Evolutionary conservation across 1,140 invertebrate genomes (phyloP).

Genomic region (Drosophila repletoides): DNA sequence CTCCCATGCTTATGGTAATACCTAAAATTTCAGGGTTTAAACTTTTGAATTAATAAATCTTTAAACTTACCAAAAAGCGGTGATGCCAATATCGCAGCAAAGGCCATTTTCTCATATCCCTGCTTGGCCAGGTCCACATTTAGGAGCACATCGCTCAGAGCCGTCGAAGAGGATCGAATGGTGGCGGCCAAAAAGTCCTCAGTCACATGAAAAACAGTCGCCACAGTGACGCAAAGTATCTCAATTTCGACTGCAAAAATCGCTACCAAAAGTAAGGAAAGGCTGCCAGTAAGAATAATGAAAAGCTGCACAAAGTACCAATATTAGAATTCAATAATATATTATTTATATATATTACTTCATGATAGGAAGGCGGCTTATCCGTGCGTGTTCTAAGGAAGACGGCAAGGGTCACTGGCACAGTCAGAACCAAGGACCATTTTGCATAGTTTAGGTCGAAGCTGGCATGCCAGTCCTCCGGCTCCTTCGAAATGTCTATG

Average conservation of each 20-base stretch:
- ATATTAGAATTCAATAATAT: too few relatives aligned
- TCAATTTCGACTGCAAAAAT: constrained; percentile 44
- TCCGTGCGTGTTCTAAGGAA: constrained; percentile 47
- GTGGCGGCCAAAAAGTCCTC: constrained; percentile 43
- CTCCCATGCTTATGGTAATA: constrained; percentile 32
- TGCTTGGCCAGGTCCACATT: constrained; percentile 39
- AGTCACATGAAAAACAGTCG: constrained; percentile 27
- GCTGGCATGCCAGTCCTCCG: constrained; percentile 2
- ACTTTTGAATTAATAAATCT: background rate
- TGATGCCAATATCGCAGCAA: constrained; percentile 40
- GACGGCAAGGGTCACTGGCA: constrained; percentile 39
- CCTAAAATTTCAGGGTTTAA: background rate
- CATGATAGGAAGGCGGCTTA: constrained; percentile 43
- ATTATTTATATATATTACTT: constrained; percentile 12
- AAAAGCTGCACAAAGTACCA: constrained; percentile 37
- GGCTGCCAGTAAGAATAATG: constrained; percentile 4
- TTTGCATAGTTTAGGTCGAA: background rate
- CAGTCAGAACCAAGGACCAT: constrained; percentile 32
- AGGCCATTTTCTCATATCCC: constrained; percentile 59
- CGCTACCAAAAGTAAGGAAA: constrained; percentile 33
- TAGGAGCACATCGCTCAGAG: constrained; percentile 38
- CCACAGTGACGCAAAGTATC: constrained; percentile 32
- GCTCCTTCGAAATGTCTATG: too few relatives aligned
- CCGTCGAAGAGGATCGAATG: constrained; percentile 22
- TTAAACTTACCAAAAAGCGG: constrained; percentile 40